Evolutionary conservation across 2,888 invertebrate genomes (phyloP), one percentile per base, ranked within the genome.

Genomic region (Pimpla rufipes): DNA sequence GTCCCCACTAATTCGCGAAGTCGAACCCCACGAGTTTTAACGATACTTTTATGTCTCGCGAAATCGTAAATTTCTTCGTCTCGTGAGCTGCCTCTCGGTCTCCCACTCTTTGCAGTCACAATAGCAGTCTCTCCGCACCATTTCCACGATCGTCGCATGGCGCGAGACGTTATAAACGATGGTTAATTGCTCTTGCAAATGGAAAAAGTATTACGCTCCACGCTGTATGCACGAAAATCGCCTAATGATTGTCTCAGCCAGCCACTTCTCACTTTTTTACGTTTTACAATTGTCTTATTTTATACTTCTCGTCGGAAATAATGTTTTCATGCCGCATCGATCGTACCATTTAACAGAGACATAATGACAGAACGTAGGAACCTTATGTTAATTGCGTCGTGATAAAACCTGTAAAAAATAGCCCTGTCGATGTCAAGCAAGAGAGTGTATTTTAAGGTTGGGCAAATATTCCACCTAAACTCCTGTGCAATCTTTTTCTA

Each of bases 61-160:
- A 73, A 73, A 73, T 73, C 71, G 71, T 73, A 73, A 73, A 73
- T 59, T 73, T 73, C 71, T 73, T 59, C 71, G 23, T 42, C 55
- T 55, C 70, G 57, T 23, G 42, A 23, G 42, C 71, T 23, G 29
- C n/a, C 23, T 6, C 29, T 42, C 57, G 40, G 13, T 29, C 45
- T 55, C n/a, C 35, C 11, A 13, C 55, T 16, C 37, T 42, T 35
- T 35, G 50, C 47, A 50, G 67, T 47, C 50, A 37, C 37, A 62
- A 11, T 40, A 62, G 37, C 62, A 62, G 37, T 62, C 47, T 50
- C 7, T 18, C 50, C 4, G 35, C 29, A 18, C 35, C 37, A 37
- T 73, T 59, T 73, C 16, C 29, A 45, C 57, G 45, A 45, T 16
- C 29, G 35, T 45, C 42, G 45, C 40, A 45, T 16, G 16, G 23